phyloP scores from a whole-genome alignment of 1,140 invertebrate species.

The Microplitis demolitor region DNA sequence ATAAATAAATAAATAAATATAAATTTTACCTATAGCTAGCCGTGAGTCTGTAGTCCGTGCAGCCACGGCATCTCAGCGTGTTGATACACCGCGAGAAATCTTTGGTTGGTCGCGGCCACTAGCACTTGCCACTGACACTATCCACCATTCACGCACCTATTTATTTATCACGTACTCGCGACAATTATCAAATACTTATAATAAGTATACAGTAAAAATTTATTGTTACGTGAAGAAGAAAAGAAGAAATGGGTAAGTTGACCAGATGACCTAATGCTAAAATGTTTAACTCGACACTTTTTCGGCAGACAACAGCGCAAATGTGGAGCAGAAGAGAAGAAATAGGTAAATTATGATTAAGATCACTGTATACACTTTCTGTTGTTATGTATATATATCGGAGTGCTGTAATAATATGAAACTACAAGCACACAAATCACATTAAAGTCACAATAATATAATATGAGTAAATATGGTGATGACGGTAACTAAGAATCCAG shows the following conservation, averaged over 20 bases:
- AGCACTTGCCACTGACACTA: constrained; percentile 40
- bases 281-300: no score
- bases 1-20: neutral
- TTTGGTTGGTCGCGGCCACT: constrained; percentile 7
- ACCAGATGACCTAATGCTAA: no score
- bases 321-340: no score
- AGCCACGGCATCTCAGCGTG: constrained; percentile 59
- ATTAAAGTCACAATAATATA: neutral
- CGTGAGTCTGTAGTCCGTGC: constrained; percentile 52
- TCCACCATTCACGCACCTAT: constrained; percentile 37
- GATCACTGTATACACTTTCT: neutral
- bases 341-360: no score
- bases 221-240: no score
- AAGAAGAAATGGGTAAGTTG: no score
- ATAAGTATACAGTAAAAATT: neutral
- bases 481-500: neutral
- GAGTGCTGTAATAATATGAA: neutral
- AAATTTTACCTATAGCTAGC: constrained; percentile 55
- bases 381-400: neutral
- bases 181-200: neutral
- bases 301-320: no score
- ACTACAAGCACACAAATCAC: neutral
- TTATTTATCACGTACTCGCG: constrained; percentile 22
- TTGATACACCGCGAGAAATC: constrained; percentile 48
- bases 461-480: neutral